Evolutionary conservation across 2,113 vertebrate genomes (phyloP).

Genomic region (Dicerorhinus sumatrensis): DNA sequence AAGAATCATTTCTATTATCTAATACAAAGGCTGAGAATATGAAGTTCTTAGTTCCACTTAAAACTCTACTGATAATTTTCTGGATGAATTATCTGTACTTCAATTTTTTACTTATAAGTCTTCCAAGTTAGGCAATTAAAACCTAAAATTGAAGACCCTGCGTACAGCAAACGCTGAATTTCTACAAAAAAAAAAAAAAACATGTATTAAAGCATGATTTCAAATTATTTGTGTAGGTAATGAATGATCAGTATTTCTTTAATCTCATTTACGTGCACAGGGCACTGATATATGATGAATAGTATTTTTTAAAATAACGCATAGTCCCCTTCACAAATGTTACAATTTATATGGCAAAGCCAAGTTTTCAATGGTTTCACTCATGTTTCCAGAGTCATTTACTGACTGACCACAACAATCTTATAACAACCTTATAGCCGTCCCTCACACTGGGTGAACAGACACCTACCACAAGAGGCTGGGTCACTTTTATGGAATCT

Average conservation of each 20-base stretch:
- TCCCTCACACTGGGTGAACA: not conserved
- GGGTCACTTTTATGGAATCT: not conserved
- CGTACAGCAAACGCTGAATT: not conserved
- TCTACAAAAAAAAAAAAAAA: not conserved
- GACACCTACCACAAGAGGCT: not conserved
- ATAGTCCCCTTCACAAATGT: not conserved
- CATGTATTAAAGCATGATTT: not conserved
- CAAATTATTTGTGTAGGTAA: constrained; percentile 1
- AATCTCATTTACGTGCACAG: not conserved
- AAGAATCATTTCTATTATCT: not conserved
- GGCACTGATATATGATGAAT: not conserved
- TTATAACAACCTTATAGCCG: not conserved
- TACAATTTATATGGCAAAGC: not conserved
- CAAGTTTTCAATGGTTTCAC: not conserved
- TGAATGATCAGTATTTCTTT: not conserved
- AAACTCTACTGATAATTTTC: not conserved
- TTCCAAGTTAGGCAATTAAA: not conserved
- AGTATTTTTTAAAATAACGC: not conserved
- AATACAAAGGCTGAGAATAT: not conserved
- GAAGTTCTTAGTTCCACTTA: not conserved
- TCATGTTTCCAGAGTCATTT: not conserved
- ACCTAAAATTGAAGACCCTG: not conserved
- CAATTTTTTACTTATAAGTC: constrained; percentile 13
- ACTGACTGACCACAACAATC: not conserved
- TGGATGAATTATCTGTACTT: not conserved